Base-by-base conservation (phyloP, 2,888 invertebrate genomes). In the Acleris sparsana region DNA sequence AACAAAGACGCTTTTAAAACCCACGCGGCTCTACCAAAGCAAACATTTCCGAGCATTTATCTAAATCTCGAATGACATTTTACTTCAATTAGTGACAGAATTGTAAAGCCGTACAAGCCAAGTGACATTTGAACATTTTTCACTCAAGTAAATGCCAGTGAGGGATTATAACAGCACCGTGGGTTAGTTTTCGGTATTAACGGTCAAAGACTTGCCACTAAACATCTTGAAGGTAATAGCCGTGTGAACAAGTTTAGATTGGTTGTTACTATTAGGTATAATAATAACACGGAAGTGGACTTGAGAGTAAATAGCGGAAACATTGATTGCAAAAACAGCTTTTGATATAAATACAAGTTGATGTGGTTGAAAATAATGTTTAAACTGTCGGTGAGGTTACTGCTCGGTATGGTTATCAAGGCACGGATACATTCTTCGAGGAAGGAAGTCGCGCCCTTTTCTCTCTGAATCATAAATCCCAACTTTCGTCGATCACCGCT, bases 401-500 rank as follows among this genome's bases (percentile, higher is more conserved):
- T 22, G 43, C 55, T 17, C 17, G 39, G 4, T 49, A n/a, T 63
- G 53, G 16, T 53, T 51, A 59, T 53, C 65, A 44, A 60, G 55
- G 49, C 44, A 39, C 39, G 59, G 55, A 55, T 56, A 59, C 48
- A 57, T 63, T 48, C 48, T n/a, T 46, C 52, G n/a, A 53, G 61
- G 62, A 62, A 86, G 87, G 88, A 87, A 86, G 86, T 85, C 77
- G 74, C 82, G 83, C 89, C 88, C 87, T 82, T 78, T 78, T 82
- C 84, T 85, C 77, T 82, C 70, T 75, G 84, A 83, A 84, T 80
- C 85, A 84, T 84, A 88, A 85, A 83, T 85, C 80, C 79, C 78
- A 84, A 90, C 86, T 90, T 90, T 90, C 89, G 79, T 80, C 80
- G 84, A 86, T 86, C 85, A 82, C 80, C 80, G 76, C 71, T 73